Conservation (phyloP, 1,140 invertebrate species). For the Babylonia areolata region DNA sequence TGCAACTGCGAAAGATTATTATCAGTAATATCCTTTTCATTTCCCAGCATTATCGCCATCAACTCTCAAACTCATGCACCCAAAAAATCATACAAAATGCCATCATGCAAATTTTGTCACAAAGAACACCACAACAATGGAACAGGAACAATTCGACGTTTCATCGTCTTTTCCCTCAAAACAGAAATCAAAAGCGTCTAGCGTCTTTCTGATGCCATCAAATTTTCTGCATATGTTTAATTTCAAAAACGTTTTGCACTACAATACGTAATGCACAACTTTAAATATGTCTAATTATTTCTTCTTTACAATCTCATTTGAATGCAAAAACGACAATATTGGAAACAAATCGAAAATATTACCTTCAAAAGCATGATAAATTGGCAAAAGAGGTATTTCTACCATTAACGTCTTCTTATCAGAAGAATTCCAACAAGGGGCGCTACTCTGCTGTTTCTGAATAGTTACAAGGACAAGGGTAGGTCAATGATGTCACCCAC, state of each 20-base stretch:
- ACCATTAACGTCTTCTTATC: background rate
- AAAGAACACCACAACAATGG: too few species aligned
- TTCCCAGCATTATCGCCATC: too few species aligned
- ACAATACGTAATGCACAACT: background rate
- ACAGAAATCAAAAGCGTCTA: slow-evolving; percentile 2
- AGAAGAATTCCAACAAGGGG: background rate
- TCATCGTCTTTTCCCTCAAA: slow-evolving; percentile 22
- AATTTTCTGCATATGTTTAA: background rate
- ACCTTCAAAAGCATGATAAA: slow-evolving; percentile 29
- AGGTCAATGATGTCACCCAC: too few species aligned
- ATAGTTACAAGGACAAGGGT: too few species aligned
- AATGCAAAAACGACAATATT: background rate
- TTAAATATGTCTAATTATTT: background rate
- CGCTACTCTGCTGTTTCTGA: background rate
- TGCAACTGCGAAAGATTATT: too few species aligned
- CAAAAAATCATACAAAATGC: too few species aligned
- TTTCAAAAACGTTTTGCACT: background rate
- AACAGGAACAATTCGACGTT: background rate
- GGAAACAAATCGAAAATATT: slow-evolving; percentile 23
- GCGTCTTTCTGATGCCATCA: background rate
- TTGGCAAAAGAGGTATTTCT: background rate
- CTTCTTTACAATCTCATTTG: background rate
- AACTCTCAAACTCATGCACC: too few species aligned
- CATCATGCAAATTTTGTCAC: too few species aligned
- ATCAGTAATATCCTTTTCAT: too few species aligned